Percentiles rank a stretch among this genome's conserved stretches.
These are phyloP conservation scores for Holcopasites calliopsidis DNA, from an alignment of 1,140 invertebrate species.

Conservation along the genomic window DNA sequence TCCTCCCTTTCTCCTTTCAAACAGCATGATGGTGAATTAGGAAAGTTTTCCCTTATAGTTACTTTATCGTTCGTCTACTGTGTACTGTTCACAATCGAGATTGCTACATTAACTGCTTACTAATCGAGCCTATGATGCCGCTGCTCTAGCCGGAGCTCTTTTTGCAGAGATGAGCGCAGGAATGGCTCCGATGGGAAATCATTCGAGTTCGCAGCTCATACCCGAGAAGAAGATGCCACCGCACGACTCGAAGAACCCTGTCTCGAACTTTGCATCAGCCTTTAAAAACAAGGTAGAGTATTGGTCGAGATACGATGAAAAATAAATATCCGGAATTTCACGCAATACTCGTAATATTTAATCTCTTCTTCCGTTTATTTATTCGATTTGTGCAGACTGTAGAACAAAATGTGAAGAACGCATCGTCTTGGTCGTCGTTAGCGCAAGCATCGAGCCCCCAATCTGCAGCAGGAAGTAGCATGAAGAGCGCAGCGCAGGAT, in stretches of 20 bases:
- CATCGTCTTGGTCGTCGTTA: constrained; percentile 94
- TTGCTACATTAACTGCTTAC: constrained; percentile 67
- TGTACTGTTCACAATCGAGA: constrained; percentile 24
- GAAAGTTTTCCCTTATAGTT: too few species aligned
- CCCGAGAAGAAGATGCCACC: constrained; percentile 77
- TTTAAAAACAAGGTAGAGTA: constrained; percentile 83
- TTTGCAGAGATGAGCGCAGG: constrained; percentile 78
- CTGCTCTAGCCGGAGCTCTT: constrained; percentile 75
- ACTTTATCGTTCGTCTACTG: background rate
- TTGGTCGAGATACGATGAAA: background rate
- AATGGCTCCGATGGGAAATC: constrained; percentile 73
- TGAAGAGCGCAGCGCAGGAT: constrained; percentile 83
- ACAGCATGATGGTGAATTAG: too few species aligned
- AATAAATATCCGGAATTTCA: background rate
- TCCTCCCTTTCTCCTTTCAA: background rate
- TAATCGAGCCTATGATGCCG: constrained; percentile 64
- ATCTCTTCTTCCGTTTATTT: constrained; percentile 11
- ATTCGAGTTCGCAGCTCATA: constrained; percentile 68
- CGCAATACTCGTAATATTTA: background rate
- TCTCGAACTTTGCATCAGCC: constrained; percentile 83
- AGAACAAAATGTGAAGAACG: constrained; percentile 91
- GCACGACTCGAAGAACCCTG: constrained; percentile 78
- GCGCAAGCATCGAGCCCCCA: constrained; percentile 89
- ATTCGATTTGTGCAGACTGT: constrained; percentile 64
- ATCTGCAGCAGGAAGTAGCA: constrained; percentile 80